Percentiles rank a stretch among this genome's conserved stretches.
These are phyloP conservation scores for Lerista edwardsae DNA, from an alignment of 2,797 vertebrate genomes.

Conservation along the genomic window DNA sequence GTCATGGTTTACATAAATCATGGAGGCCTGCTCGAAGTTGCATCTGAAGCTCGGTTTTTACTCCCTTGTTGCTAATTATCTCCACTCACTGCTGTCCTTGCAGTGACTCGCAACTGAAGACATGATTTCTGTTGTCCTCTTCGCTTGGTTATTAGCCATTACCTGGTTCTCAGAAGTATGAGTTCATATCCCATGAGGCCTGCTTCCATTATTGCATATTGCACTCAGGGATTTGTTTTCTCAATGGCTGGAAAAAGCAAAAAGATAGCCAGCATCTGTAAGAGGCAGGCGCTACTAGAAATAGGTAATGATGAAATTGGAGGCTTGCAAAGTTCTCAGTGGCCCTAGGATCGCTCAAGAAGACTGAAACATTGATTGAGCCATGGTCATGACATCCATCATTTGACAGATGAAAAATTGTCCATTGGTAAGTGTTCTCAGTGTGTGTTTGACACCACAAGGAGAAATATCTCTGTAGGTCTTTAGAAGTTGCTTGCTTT, in stretches of 20 bases:
- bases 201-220: not conserved
- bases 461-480: not conserved
- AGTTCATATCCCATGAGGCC: constrained; percentile 2
- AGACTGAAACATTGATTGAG: not conserved
- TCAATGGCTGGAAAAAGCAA: not conserved
- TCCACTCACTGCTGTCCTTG: not conserved
- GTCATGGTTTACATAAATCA: not conserved
- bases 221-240: constrained; percentile 15
- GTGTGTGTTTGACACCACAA: not conserved
- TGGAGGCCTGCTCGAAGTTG: not conserved
- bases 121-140: constrained; percentile 13
- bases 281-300: not conserved
- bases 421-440: not conserved
- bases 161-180: constrained; percentile 1
- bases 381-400: not conserved
- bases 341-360: not conserved
- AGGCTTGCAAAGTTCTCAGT: not conserved
- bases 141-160: not conserved
- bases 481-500: not conserved
- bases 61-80: constrained; percentile 23
- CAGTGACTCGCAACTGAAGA: not conserved
- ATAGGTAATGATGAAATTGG: not conserved
- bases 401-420: constrained; percentile 6
- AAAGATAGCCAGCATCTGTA: not conserved
- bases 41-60: not conserved